These are phyloP conservation scores for Plutella xylostella DNA, from an alignment of 2,888 invertebrate species.

Conservation along the genomic window DNA sequence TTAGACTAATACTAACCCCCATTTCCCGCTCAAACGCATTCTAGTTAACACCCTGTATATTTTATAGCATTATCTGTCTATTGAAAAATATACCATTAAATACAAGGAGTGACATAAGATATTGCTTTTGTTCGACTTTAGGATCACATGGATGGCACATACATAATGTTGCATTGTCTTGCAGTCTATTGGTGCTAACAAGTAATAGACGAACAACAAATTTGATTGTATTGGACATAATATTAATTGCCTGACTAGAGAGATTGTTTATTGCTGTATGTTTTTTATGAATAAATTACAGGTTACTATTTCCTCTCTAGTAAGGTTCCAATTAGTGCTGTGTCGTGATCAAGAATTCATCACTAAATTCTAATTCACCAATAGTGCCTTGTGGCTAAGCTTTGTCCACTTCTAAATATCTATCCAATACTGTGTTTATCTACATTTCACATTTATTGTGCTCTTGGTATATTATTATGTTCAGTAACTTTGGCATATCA, in stretches of 20 bases:
- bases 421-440: conserved; percentile 47
- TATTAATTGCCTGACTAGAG: conserved; percentile 26
- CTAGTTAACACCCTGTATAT: no score
- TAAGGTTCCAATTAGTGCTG: conserved; percentile 40
- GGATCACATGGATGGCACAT: no score
- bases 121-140: no score
- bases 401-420: conserved; percentile 23
- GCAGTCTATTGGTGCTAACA: background rate
- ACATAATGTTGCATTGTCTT: no score
- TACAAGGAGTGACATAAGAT: no score
- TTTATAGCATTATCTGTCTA: no score
- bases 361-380: conserved; percentile 35
- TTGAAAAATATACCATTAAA: no score
- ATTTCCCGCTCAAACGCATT: no score
- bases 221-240: background rate
- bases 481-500: no score
- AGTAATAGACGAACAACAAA: background rate
- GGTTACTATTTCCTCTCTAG: conserved; percentile 31
- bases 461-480: no score
- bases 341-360: conserved; percentile 29
- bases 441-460: conserved; percentile 48
- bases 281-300: no score
- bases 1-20: no score
- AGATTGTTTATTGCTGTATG: conserved; percentile 21
- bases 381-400: conserved; percentile 47